Base-by-base conservation (phyloP, 2,888 invertebrate genomes). In the Lepidocyrtoides sp. region DNA sequence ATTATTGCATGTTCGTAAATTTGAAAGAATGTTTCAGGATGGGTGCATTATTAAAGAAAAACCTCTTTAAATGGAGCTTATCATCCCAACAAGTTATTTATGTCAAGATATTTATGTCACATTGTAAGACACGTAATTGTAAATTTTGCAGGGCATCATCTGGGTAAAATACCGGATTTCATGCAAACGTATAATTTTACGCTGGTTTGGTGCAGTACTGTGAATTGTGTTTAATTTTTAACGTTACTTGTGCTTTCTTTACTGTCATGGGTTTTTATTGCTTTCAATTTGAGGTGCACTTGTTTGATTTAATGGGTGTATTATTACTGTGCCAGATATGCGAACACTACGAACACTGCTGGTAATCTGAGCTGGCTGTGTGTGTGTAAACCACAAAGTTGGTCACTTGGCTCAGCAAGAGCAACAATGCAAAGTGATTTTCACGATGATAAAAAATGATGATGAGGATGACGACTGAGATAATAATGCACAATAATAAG, bases 101-200 rank as follows among this genome's bases (percentile, higher is more conserved):
- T n/a, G n/a, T n/a, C n/a, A n/a, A n/a, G n/a, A n/a, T n/a, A n/a
- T n/a, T n/a, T n/a, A n/a, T n/a, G n/a, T n/a, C n/a, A n/a, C n/a
- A 54, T 54, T 54, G 5, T 54, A 4, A 54, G 17, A 60, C 23
- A 60, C 23, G 26, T 2, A 60, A 10, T 10, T 23, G 26, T 60
- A 26, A 54, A 60, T 60, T 20, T 66, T 66, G 60, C 14, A 32
- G n/a, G 66, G 66, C n/a, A 26, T 83, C n/a, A n/a, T n/a, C 51
- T 51, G n/a, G 57, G 57, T 26, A 85, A 84, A 77, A 75, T 85
- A 85, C 85, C 85, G 75, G 85, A 85, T 85, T 85, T 85, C 75
- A 85, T 75, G 57, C 54, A 32, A 75, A 75, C 57, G 17, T 23
- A 36, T 69, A 66, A 83, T 83, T 83, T 66, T 57, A 79, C 32